These are phyloP conservation scores for Acrocera orbiculus DNA, from an alignment of 2,888 invertebrate genomes.

Conservation along the genomic window DNA sequence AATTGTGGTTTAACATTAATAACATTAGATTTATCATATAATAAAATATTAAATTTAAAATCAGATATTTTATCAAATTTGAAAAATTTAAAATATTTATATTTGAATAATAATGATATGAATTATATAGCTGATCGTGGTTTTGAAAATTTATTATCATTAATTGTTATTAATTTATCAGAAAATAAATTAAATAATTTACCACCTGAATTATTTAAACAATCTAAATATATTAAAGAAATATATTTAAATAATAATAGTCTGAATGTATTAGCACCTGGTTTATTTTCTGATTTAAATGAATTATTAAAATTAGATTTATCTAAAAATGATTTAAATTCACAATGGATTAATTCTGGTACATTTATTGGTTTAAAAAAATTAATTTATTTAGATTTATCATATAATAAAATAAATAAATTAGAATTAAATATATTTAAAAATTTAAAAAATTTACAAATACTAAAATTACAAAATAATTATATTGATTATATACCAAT, in stretches of 20 bases:
- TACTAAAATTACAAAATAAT: constrained; percentile 72
- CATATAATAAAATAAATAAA: constrained; percentile 67
- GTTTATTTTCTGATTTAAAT: constrained; percentile 63
- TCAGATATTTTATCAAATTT: constrained; percentile 65
- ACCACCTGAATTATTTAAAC: constrained; percentile 70
- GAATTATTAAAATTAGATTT: constrained; percentile 65
- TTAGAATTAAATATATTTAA: constrained; percentile 68
- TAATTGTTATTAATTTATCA: constrained; percentile 73
- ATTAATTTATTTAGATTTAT: constrained; percentile 67
- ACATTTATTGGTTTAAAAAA: constrained; percentile 78
- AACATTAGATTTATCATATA: constrained; percentile 64
- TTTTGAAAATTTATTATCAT: constrained; percentile 57
- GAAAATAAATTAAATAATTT: constrained; percentile 77
- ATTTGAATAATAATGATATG: constrained; percentile 74
- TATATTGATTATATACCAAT: constrained; percentile 65
- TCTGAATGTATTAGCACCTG: constrained; percentile 67
- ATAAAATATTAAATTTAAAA: constrained; percentile 69
- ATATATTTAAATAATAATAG: constrained; percentile 83
- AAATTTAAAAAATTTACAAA: constrained; percentile 66
- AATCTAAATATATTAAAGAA: constrained; percentile 66
- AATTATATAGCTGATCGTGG: constrained; percentile 73
- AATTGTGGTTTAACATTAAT: constrained; percentile 48
- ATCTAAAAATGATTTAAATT: constrained; percentile 69
- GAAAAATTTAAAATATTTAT: constrained; percentile 57
- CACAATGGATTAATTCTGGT: constrained; percentile 67